Percentiles rank a stretch among this genome's conserved stretches.
phyloP scores from a whole-genome alignment of 2,113 vertebrate species.

The cat (Felis catus) region DNA sequence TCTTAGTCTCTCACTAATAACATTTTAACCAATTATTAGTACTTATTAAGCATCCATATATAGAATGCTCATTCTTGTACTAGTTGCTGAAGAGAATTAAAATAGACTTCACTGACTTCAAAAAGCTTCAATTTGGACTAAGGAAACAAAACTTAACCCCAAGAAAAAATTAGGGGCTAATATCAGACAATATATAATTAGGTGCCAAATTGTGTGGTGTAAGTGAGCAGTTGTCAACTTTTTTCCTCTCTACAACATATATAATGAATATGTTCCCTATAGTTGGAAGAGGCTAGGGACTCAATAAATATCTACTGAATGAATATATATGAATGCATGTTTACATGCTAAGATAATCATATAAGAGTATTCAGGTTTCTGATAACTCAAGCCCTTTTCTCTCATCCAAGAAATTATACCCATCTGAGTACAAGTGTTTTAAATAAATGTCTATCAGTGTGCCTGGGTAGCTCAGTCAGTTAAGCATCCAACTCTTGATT shows the following conservation, averaged over 20 bases:
- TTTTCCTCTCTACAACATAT: background rate
- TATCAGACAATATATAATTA: background rate
- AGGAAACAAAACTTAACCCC: background rate
- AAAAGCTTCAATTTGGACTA: background rate
- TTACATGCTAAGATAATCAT: conserved; percentile 23
- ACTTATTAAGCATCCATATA: background rate
- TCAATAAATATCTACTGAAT: conserved; percentile 6
- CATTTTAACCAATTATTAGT: background rate
- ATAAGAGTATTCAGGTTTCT: background rate
- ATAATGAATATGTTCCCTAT: background rate
- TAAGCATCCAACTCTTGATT: too few species aligned
- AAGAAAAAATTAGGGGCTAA: background rate
- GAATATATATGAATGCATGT: background rate
- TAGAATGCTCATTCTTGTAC: background rate
- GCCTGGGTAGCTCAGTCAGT: too few species aligned
- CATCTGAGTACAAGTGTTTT: background rate
- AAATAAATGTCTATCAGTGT: background rate
- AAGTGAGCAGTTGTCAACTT: background rate
- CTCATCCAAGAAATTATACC: background rate
- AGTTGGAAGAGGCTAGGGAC: background rate
- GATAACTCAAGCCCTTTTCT: background rate
- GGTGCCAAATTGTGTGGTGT: background rate
- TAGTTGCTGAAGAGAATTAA: conserved; percentile 25
- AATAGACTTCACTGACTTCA: background rate
- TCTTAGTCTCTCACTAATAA: background rate